Evolutionary conservation across 2,113 vertebrate genomes (phyloP), one percentile per base, ranked within the genome.

Genomic region (Chaenocephalus aceratus): DNA sequence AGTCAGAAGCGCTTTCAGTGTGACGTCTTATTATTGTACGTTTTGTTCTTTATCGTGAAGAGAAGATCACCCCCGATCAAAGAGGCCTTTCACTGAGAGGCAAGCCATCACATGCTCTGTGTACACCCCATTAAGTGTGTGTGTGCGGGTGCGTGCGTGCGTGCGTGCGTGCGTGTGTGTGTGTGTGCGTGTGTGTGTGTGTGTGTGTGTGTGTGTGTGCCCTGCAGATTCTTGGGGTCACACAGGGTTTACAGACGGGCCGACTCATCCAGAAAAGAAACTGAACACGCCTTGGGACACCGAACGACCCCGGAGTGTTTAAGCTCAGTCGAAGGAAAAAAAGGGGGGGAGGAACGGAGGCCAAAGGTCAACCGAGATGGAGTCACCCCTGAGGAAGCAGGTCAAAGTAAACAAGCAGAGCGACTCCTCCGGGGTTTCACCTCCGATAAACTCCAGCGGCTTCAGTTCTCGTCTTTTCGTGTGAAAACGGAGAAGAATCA

Each of bases 191-290:
- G 26, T 30, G 67, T 30, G 56, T n/a, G 72, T 62, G 62, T 73
- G 21, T 68, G 68, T 59, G 58, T 56, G 65, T 77, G 64, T 67
- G 26, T 30, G 67, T 30, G 56, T n/a, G 72, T 62, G 62, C 73
- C 68, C 69, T 65, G 67, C 62, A 75, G 81, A 85, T 73, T 84
- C 77, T 45, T 3, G 12, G 65, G 87, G 89, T 93, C 88, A 93
- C 66, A 75, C 77, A 76, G 78, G 91, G 89, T 93, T 91, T 89
- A 90, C 86, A 91, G 92, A 93, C 86, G 56, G 51, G 75, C 77
- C n/a, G 88, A 88, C 91, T 94, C 87, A 75, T 77, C 73, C 77
- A 49, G n/a, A 15, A 59, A 76, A 78, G 73, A 79, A 77, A 46
- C 72, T 57, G 65, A 56, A 72, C 30, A 60, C 13, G 49, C 78